Evolutionary conservation across 2,113 vertebrate species (phyloP), one percentile per base, ranked within the genome.

Genomic region (Embiotoca jacksoni): DNA sequence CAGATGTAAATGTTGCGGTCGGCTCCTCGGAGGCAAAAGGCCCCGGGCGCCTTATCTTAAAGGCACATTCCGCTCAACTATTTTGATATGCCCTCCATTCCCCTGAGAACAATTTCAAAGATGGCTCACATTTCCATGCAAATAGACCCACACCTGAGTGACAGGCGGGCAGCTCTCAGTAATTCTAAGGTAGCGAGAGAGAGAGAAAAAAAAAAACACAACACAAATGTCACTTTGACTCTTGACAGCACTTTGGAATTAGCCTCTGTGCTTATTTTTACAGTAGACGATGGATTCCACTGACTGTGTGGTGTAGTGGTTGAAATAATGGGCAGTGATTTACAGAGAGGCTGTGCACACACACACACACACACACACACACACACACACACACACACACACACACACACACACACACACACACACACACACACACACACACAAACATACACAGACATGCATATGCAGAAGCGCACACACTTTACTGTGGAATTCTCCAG

Each of bases 1-100:
- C 32, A 53, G 77, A 89, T 89, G 86, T 89, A 92, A 92, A 92
- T 88, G 90, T 86, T 86, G 84, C 73, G 79, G 84, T 85, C 81
- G 65, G 70, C 76, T 79, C 78, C 78, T 80, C 64, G 3, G 85
- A 80, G 76, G 85, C 78, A 84, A 47, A 88, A 65, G 46, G 70
- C 87, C 75, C 62, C 0, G 53, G 78, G 78, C 54, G 56, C 50
- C 87, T 91, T 89, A 90, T 90, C 90, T 90, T 44, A 87, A 90
- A 90, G 88, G 32, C 74, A 54, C 87, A 91, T 87, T 87, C 78
- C 49, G 56, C 85, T 81, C 62, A 83, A 87, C 75, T 82, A 86
- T 87, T 90, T 78, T 78, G 74, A 88, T 81, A 78, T 83, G 84
- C 79, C 86, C 82, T 88, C 84, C 59, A 64, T 80, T 86, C 64